Conservation (phyloP, 2,888 invertebrate species). For the Papilio gigon region DNA sequence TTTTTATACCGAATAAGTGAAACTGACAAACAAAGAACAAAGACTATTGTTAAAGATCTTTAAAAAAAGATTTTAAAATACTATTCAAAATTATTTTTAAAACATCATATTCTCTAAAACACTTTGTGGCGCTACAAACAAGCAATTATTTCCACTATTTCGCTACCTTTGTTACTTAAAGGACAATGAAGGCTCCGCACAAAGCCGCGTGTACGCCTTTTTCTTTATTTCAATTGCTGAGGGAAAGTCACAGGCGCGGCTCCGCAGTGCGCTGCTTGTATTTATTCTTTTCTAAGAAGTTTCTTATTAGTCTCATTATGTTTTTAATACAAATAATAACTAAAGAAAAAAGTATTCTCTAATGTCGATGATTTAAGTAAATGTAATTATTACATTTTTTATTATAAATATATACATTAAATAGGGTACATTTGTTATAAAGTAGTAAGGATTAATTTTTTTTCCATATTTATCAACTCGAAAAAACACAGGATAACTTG, state of each 20-base stretch:
- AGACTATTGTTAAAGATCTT: background rate
- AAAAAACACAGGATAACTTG: no score
- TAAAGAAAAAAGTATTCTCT: background rate
- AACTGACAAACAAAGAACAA: background rate
- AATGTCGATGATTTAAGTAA: no score
- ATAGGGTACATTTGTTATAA: no score
- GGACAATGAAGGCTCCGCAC: slow-evolving; percentile 33
- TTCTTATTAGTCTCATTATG: background rate
- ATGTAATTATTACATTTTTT: no score
- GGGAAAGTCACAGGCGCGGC: slow-evolving; percentile 16
- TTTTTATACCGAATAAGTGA: background rate
- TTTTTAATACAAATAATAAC: background rate
- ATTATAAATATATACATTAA: no score
- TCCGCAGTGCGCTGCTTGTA: slow-evolving; percentile 16
- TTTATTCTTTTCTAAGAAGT: slow-evolving; percentile 10
- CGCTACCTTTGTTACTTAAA: slow-evolving; percentile 28
- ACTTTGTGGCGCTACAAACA: slow-evolving; percentile 1
- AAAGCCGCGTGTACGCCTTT: slow-evolving; percentile 15
- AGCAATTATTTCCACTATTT: slow-evolving; percentile 28
- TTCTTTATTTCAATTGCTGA: slow-evolving; percentile 22
- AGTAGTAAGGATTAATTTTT: no score
- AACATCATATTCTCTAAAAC: slow-evolving; percentile 37
- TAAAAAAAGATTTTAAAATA: background rate
- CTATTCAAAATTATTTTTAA: slow-evolving; percentile 51
- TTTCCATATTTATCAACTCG: no score